Percentiles rank a stretch among this genome's conserved stretches.
phyloP scores from a whole-genome alignment of 2,888 invertebrate genomes.

The Synergus umbraculus region DNA sequence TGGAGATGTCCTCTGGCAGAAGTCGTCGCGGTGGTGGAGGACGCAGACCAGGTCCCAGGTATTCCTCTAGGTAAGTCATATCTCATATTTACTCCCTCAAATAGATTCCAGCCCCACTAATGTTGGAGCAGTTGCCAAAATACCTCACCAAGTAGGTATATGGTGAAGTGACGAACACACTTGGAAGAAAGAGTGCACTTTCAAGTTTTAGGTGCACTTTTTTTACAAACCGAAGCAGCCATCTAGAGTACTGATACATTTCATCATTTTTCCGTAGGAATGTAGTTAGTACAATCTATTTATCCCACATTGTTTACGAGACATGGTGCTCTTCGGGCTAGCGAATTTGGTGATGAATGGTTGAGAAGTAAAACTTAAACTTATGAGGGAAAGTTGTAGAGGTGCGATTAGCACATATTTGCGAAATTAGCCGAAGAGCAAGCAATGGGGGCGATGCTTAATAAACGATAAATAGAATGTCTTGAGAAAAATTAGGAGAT shows the following conservation, averaged over 20 bases:
- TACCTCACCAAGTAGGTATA: constrained; percentile 68
- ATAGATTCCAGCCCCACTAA: constrained; percentile 61
- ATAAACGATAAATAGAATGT: not conserved
- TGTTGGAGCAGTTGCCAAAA: constrained; percentile 60
- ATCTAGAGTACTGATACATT: constrained; percentile 8
- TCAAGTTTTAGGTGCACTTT: constrained; percentile 51
- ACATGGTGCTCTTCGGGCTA: not conserved
- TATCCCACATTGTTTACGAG: not conserved
- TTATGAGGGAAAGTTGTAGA: not conserved
- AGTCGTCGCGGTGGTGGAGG: constrained; percentile 84
- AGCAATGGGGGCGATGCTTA: not conserved
- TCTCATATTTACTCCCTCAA: not conserved
- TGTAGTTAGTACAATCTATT: constrained; percentile 48
- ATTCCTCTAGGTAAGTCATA: constrained; percentile 70
- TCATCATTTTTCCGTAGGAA: constrained; percentile 49
- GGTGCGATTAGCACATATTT: not conserved
- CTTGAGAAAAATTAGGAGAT: not conserved
- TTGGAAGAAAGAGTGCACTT: constrained; percentile 58
- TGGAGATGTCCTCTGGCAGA: constrained; percentile 95
- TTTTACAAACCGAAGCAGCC: constrained; percentile 48
- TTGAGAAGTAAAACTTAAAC: constrained; percentile 12
- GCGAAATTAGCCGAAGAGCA: not conserved
- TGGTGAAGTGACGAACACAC: constrained; percentile 57
- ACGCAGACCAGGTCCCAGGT: constrained; percentile 72
- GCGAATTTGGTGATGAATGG: not conserved